Evolutionary conservation across 2,113 vertebrate genomes (phyloP).

Genomic region (Saimiri boliviensis): DNA sequence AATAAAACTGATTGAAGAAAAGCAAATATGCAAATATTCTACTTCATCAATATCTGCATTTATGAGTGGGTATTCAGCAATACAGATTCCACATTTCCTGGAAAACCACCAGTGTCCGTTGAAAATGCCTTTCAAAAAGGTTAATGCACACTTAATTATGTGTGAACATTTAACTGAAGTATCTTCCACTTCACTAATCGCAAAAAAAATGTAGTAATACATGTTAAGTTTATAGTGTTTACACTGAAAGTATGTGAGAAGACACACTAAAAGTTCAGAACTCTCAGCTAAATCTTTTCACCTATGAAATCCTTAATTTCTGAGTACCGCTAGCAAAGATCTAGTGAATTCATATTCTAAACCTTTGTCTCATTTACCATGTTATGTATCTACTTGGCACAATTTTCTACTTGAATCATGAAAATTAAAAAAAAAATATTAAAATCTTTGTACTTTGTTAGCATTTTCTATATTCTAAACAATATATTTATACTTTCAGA

Average conservation of each 20-base stretch:
- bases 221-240: no score
- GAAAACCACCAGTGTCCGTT: background rate
- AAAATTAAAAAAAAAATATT: background rate
- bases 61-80: background rate
- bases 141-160: background rate
- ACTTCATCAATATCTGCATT: background rate
- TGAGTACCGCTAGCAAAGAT: background rate
- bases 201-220: background rate
- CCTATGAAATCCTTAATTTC: background rate
- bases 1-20: conserved; percentile 22
- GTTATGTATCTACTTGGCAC: background rate
- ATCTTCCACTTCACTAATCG: background rate
- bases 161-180: background rate
- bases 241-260: background rate
- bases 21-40: background rate
- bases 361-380: background rate
- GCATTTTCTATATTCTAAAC: conserved; percentile 17
- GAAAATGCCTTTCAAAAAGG: background rate
- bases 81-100: background rate
- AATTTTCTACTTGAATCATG: background rate
- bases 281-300: background rate
- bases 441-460: background rate
- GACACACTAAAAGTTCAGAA: background rate
- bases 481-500: background rate
- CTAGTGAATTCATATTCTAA: background rate